Conservation (phyloP, 2,797 vertebrate species). For the Eremophila alpestris region DNA sequence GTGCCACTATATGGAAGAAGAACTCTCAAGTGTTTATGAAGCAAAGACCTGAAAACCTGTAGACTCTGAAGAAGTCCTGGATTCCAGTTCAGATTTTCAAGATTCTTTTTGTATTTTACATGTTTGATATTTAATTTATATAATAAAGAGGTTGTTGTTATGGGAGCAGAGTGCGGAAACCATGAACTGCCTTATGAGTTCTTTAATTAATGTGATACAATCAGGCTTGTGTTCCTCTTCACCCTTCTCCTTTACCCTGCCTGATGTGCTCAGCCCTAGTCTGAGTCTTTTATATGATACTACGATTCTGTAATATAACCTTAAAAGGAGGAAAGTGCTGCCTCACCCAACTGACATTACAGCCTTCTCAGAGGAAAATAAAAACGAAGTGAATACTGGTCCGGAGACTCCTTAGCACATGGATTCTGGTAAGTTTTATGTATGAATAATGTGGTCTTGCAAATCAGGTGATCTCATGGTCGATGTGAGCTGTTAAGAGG, state of each 20-base stretch:
- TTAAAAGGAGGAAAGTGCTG: not conserved
- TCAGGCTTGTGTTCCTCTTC: not conserved
- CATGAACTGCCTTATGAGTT: not conserved
- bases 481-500: not conserved
- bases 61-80: not conserved
- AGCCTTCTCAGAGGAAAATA: not conserved
- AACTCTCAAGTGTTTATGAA: not conserved
- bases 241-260: not conserved
- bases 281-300: not conserved
- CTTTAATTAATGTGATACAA: not conserved
- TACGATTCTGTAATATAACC: fast-evolving
- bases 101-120: not conserved
- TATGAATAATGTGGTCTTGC: not conserved
- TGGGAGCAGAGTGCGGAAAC: not conserved
- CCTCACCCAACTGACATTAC: not conserved
- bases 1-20: not conserved
- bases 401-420: not conserved
- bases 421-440: not conserved
- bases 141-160: not conserved
- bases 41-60: not conserved
- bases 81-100: not conserved
- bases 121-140: not conserved
- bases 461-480: not conserved
- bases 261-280: not conserved
- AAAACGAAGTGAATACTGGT: fast-evolving